phyloP scores from a whole-genome alignment of 2,797 vertebrate species.

The Pyrrhura leucotis region DNA sequence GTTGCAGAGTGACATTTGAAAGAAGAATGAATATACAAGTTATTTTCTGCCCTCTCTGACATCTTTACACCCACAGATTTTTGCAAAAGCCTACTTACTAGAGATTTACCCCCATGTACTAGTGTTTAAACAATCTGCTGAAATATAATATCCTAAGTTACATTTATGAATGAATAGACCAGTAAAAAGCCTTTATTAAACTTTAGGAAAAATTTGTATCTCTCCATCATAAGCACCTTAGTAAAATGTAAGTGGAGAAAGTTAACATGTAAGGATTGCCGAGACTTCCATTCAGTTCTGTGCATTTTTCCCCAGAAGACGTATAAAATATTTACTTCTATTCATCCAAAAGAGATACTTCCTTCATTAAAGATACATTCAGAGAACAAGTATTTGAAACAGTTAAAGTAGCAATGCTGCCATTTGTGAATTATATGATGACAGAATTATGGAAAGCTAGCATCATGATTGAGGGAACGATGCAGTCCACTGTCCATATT shows the following conservation, averaged over 20 bases:
- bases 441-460: background rate
- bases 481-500: background rate
- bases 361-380: background rate
- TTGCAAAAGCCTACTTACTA: background rate
- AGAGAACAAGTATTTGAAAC: background rate
- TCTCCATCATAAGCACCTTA: background rate
- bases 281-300: background rate
- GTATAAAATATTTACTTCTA: background rate
- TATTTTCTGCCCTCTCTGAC: background rate
- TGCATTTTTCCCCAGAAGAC: background rate
- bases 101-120: rapidly evolving
- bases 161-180: background rate
- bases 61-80: background rate
- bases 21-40: background rate
- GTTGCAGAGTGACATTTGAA: background rate
- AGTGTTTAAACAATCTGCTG: background rate
- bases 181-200: background rate
- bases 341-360: background rate
- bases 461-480: background rate
- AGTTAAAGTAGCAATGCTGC: background rate
- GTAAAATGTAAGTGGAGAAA: background rate
- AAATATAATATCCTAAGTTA: background rate
- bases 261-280: rapidly evolving
- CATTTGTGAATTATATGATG: background rate
- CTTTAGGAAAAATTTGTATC: background rate